These are phyloP conservation scores for Bombus difficillimus DNA, from an alignment of 1,140 invertebrate genomes.

Conservation along the genomic window DNA sequence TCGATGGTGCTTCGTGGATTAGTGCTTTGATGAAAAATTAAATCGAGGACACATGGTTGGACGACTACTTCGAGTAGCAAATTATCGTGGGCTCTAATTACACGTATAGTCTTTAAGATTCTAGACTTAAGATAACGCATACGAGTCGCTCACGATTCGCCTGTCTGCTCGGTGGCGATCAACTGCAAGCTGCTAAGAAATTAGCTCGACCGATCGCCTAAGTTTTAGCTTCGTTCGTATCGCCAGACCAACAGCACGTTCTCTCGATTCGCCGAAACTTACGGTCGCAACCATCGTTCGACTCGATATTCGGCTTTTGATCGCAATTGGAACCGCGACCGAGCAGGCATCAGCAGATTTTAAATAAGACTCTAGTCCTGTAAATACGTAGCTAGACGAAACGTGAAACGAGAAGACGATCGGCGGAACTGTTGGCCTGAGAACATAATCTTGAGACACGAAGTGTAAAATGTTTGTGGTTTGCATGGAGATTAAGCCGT, in stretches of 20 bases:
- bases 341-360: slow-evolving; percentile 51
- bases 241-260: not conserved
- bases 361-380: slow-evolving; percentile 71
- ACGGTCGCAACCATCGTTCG: too few relatives aligned
- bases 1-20: slow-evolving; percentile 63
- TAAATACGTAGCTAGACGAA: slow-evolving; percentile 69
- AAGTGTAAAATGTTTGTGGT: slow-evolving; percentile 25
- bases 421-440: slow-evolving; percentile 4
- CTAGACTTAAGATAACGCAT: slow-evolving; percentile 58
- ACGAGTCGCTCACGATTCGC: slow-evolving; percentile 51
- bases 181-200: not conserved
- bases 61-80: slow-evolving; percentile 17
- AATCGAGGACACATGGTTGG: slow-evolving; percentile 8
- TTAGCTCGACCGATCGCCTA: not conserved
- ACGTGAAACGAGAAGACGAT: slow-evolving; percentile 18
- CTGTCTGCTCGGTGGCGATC: slow-evolving; percentile 51
- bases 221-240: not conserved
- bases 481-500: not conserved
- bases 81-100: slow-evolving; percentile 63
- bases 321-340: not conserved
- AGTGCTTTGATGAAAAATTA: slow-evolving; percentile 46
- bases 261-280: too few relatives aligned
- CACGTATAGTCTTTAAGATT: slow-evolving; percentile 60
- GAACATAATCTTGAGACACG: not conserved
- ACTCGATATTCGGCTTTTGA: too few relatives aligned